phyloP scores from a whole-genome alignment of 2,797 vertebrate species.

The Brachymystax lenok region DNA sequence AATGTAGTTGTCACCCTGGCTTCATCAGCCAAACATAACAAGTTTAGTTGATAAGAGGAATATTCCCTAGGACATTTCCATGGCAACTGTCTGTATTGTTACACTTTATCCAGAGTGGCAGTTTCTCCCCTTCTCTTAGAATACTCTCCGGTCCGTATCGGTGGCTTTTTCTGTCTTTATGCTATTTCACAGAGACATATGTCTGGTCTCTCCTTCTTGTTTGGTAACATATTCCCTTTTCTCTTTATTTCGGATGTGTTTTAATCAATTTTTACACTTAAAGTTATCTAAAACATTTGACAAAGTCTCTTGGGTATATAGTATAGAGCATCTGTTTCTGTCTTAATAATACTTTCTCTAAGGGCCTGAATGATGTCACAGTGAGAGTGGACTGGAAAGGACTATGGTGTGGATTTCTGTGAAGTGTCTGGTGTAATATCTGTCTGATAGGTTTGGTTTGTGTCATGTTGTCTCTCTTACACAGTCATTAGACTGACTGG shows the following conservation, averaged over 20 bases:
- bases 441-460: background rate
- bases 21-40: conserved; percentile 1
- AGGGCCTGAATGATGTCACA: too few relatives aligned
- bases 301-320: background rate
- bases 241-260: too few relatives aligned
- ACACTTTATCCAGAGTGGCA: conserved; percentile 48
- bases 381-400: background rate
- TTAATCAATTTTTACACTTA: too few relatives aligned
- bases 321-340: background rate
- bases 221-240: background rate
- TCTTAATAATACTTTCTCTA: background rate
- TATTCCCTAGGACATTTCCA: conserved; percentile 32
- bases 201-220: background rate
- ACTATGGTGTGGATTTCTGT: background rate
- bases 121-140: conserved; percentile 16
- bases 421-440: conserved; percentile 3
- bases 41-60: conserved; percentile 9
- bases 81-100: conserved; percentile 41
- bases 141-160: too few relatives aligned
- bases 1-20: background rate
- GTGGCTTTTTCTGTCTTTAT: background rate
- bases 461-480: background rate
- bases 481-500: background rate
- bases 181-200: background rate
- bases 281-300: background rate